These are phyloP conservation scores for Microcebus murinus DNA, from an alignment of 2,113 vertebrate species.

Conservation along the genomic window DNA sequence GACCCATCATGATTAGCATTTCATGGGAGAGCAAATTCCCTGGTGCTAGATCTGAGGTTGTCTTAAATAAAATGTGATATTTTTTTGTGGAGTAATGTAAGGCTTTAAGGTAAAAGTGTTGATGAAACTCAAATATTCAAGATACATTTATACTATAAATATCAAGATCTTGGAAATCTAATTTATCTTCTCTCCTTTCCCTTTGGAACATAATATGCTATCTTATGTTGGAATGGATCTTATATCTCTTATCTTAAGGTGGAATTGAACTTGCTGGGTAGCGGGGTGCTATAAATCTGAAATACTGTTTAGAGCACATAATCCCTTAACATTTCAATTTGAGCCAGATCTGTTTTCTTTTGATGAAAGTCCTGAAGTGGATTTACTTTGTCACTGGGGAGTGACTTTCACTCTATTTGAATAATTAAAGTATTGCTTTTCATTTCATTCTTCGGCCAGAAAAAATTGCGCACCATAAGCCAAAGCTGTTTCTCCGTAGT, in stretches of 20 bases:
- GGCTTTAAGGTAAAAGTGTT: not conserved
- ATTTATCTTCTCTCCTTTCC: not conserved
- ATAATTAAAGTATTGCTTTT: not conserved
- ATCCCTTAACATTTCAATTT: not conserved
- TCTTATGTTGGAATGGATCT: not conserved
- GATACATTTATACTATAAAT: not conserved
- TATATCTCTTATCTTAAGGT: not conserved
- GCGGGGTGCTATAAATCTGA: not conserved
- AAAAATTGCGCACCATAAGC: not conserved
- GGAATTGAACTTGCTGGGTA: not conserved
- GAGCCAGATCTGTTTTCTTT: not conserved
- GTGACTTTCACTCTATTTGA: not conserved
- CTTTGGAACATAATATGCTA: not conserved
- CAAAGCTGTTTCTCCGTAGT: not conserved
- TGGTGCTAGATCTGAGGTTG: not conserved
- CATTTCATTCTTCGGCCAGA: not conserved
- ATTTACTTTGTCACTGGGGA: not conserved
- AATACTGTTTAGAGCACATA: constrained; percentile 30
- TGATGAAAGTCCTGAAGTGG: not conserved
- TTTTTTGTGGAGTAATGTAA: not conserved
- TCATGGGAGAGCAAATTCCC: not conserved
- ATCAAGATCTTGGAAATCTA: not conserved
- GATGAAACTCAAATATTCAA: not conserved
- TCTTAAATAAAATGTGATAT: not conserved
- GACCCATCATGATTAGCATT: not conserved